These are phyloP conservation scores for Protonibea diacanthus DNA, from an alignment of 2,797 vertebrate genomes.

Conservation along the genomic window DNA sequence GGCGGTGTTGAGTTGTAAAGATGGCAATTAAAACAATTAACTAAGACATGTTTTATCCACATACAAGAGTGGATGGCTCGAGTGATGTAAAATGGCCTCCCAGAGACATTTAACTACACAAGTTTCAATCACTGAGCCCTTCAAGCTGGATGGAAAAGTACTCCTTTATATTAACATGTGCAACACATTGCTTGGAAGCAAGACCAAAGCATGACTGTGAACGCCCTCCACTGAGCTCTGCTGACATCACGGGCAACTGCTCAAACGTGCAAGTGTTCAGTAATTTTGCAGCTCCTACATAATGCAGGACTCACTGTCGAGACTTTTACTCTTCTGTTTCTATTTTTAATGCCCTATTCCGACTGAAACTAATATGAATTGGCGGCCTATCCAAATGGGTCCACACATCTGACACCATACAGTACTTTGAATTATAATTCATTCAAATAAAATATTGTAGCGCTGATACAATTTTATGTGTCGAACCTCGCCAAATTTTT, in stretches of 20 bases:
- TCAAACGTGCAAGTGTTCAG: neutral
- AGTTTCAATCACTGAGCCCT: constrained; percentile 33
- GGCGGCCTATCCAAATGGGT: neutral
- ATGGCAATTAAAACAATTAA: constrained; percentile 76
- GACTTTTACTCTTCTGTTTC: neutral
- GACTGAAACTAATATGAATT: neutral
- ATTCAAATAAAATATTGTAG: neutral
- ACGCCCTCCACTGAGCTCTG: neutral
- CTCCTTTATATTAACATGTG: neutral
- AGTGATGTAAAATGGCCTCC: constrained; percentile 61
- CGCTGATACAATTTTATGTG: neutral
- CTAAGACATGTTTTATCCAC: constrained; percentile 63
- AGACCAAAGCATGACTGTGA: neutral
- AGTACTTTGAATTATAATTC: neutral
- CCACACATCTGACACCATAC: neutral
- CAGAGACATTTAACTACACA: constrained; percentile 53
- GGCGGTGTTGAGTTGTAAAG: constrained; percentile 52
- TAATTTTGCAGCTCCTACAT: neutral
- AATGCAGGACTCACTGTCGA: constrained; percentile 10
- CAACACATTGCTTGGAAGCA: constrained; percentile 5
- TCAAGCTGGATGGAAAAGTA: constrained; percentile 42
- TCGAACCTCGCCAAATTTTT: neutral
- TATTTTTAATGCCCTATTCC: neutral
- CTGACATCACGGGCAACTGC: neutral
- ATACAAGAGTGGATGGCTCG: constrained; percentile 45